Conservation (phyloP, 2,888 invertebrate genomes). For the Platycnemis pennipes region DNA sequence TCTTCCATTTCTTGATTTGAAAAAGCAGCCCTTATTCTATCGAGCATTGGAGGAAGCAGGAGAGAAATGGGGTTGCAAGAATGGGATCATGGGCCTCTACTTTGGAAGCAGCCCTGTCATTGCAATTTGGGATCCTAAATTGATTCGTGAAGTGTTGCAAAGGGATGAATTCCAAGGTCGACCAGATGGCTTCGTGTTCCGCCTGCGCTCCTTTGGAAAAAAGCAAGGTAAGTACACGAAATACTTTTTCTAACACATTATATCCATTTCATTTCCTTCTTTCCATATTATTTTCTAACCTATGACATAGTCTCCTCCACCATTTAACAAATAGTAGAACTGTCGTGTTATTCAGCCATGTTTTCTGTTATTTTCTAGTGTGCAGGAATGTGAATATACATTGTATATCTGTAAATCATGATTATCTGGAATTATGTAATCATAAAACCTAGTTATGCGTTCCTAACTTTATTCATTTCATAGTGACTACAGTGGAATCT, state of each 20-base stretch:
- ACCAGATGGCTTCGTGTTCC: conserved; percentile 69
- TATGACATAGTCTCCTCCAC: no score
- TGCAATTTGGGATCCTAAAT: conserved; percentile 71
- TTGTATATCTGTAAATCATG: no score
- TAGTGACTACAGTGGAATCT: no score
- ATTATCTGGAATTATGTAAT: no score
- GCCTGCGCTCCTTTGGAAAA: conserved; percentile 43
- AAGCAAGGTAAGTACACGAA: not conserved
- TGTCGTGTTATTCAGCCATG: no score
- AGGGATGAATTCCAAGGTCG: conserved; percentile 72
- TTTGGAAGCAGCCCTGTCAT: conserved; percentile 70
- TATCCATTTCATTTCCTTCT: no score
- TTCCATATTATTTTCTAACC: no score
- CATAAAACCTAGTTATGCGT: no score
- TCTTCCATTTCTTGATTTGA: conserved; percentile 70
- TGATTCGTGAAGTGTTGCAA: conserved; percentile 71
- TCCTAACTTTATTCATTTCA: no score
- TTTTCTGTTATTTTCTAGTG: not conserved
- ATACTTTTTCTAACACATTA: no score
- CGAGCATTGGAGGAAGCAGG: conserved; percentile 68
- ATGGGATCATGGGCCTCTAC: conserved; percentile 72
- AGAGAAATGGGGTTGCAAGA: conserved; percentile 70
- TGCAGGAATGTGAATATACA: no score
- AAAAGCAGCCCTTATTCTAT: conserved; percentile 70
- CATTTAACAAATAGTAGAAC: no score